phyloP scores from a whole-genome alignment of 2,113 vertebrate genomes.

The Ceratotherium simum region DNA sequence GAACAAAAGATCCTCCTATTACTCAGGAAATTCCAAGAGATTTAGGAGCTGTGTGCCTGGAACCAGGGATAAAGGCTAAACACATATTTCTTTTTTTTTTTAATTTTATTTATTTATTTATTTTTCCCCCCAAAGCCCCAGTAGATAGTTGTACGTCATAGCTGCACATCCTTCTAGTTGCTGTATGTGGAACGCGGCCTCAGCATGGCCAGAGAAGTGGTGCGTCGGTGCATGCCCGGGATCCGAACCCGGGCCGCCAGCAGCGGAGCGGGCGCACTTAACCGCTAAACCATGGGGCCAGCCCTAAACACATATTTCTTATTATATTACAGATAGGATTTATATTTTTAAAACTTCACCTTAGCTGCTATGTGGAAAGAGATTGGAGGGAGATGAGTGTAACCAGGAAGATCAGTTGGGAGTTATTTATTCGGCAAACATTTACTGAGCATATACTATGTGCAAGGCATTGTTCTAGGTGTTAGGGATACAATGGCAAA shows the following conservation, averaged over 20 bases:
- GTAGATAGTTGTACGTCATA: too few relatives aligned
- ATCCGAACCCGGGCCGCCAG: too few relatives aligned
- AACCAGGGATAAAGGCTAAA: not conserved
- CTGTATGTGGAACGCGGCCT: too few relatives aligned
- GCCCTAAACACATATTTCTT: too few relatives aligned
- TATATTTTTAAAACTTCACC: not conserved
- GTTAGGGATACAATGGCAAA: not conserved
- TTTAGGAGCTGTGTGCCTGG: not conserved
- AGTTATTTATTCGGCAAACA: not conserved
- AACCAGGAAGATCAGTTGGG: not conserved
- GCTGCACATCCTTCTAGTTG: too few relatives aligned
- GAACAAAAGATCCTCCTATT: not conserved
- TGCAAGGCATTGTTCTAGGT: not conserved
- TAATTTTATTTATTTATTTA: not conserved
- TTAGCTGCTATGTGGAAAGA: not conserved
- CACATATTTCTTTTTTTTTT: too few relatives aligned
- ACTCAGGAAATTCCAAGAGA: not conserved
- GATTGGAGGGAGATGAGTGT: not conserved
- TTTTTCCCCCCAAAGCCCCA: too few relatives aligned
- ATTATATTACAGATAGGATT: not conserved
- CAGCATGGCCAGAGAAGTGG: too few relatives aligned
- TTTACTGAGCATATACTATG: not conserved
- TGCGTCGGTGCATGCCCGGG: too few relatives aligned
- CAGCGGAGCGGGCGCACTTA: too few relatives aligned
- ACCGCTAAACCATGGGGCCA: too few relatives aligned